A percentile compares a stretch with the other conserved stretches of the same genome.
phyloP scores from a whole-genome alignment of 2,888 invertebrate genomes.

The Patella ulyssiponensis region DNA sequence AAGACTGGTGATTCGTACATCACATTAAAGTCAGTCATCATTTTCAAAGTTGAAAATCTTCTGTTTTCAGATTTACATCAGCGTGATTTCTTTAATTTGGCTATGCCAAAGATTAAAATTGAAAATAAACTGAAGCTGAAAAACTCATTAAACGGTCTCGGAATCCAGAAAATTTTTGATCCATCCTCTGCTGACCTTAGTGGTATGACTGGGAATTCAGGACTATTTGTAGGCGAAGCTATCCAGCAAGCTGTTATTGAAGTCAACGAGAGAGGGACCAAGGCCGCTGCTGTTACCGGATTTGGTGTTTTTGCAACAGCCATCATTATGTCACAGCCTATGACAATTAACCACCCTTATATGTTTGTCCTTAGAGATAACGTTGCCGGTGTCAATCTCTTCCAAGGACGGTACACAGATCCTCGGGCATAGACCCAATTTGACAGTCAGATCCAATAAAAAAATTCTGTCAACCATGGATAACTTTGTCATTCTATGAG shows the following conservation, averaged over 20 bases:
- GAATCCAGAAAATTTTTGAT: background rate
- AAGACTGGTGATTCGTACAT: no score
- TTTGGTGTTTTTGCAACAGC: background rate
- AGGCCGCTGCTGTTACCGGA: background rate
- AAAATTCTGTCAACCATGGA: no score
- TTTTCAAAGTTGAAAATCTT: background rate
- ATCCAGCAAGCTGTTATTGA: conserved; percentile 7
- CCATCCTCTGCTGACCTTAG: background rate
- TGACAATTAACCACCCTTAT: background rate
- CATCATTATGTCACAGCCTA: background rate
- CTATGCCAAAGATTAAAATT: background rate
- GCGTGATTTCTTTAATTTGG: background rate
- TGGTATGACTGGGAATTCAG: background rate
- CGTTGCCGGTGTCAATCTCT: background rate
- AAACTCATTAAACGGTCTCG: background rate
- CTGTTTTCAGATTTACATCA: background rate
- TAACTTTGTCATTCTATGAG: no score
- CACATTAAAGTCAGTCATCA: no score
- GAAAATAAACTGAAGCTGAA: background rate
- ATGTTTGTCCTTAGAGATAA: background rate
- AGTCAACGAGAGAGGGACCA: background rate
- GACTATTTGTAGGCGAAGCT: conserved; percentile 1
- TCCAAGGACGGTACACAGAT: background rate
- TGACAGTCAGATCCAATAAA: no score
- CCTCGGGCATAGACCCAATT: background rate